phyloP scores from a whole-genome alignment of 2,113 vertebrate species.

The Dendropsophus ebraccatus region DNA sequence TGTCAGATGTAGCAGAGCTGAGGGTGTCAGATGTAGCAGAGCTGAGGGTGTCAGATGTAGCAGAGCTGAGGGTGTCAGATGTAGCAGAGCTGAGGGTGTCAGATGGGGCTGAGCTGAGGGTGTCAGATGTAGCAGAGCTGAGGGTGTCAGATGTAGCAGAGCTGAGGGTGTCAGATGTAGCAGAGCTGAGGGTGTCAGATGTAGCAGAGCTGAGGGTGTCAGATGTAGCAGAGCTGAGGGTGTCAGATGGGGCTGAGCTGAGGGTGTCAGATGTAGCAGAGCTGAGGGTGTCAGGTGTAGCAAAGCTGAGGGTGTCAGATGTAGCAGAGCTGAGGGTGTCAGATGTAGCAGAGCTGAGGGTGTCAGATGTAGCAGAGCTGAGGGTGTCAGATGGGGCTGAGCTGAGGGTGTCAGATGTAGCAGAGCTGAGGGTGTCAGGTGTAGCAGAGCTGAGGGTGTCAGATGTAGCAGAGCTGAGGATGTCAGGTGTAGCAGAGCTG shows the following conservation, averaged over 20 bases:
- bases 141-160: too few relatives aligned
- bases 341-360: too few relatives aligned
- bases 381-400: not conserved
- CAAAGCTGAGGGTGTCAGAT: not conserved
- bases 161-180: not conserved
- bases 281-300: not conserved
- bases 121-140: not conserved
- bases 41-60: not conserved
- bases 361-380: not conserved
- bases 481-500: not conserved
- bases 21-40: not conserved
- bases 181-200: not conserved
- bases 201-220: not conserved
- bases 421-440: not conserved
- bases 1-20: not conserved
- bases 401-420: too few relatives aligned
- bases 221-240: not conserved
- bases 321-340: not conserved
- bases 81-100: not conserved
- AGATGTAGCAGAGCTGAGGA: not conserved
- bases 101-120: too few relatives aligned
- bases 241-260: not conserved
- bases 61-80: not conserved
- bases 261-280: not conserved
- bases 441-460: not conserved